Evolutionary conservation across 2,113 vertebrate genomes (phyloP).

Genomic region (Ornithorhynchus anatinus): DNA sequence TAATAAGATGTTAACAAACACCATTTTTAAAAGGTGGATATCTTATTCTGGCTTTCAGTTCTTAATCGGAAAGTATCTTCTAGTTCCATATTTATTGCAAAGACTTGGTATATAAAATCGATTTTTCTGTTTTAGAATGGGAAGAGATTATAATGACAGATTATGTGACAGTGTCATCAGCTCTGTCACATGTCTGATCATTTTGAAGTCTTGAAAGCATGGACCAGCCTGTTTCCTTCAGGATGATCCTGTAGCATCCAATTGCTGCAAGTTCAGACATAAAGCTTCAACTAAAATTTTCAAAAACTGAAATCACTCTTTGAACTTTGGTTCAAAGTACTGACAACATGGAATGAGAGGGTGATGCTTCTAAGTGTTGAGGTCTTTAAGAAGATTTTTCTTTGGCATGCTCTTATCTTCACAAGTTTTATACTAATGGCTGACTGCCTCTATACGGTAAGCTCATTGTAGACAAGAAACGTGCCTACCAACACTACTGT

Average conservation of each 20-base stretch:
- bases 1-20: no score
- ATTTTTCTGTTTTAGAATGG: conserved; percentile 12
- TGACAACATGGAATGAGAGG: background rate
- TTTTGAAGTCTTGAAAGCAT: background rate
- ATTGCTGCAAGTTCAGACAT: background rate
- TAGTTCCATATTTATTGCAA: background rate
- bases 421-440: no score
- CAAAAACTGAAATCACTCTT: background rate
- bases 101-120: background rate
- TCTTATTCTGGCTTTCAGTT: no score
- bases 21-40: no score
- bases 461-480: no score
- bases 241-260: background rate
- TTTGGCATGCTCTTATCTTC: no score
- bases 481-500: no score
- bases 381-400: no score
- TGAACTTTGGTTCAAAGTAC: background rate
- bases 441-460: no score
- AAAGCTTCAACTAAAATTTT: background rate
- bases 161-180: background rate
- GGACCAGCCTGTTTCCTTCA: background rate
- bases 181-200: background rate
- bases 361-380: background rate
- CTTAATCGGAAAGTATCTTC: background rate
- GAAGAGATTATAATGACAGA: background rate